These are phyloP conservation scores for Clanis bilineata DNA, from an alignment of 2,888 invertebrate species.

Conservation along the genomic window DNA sequence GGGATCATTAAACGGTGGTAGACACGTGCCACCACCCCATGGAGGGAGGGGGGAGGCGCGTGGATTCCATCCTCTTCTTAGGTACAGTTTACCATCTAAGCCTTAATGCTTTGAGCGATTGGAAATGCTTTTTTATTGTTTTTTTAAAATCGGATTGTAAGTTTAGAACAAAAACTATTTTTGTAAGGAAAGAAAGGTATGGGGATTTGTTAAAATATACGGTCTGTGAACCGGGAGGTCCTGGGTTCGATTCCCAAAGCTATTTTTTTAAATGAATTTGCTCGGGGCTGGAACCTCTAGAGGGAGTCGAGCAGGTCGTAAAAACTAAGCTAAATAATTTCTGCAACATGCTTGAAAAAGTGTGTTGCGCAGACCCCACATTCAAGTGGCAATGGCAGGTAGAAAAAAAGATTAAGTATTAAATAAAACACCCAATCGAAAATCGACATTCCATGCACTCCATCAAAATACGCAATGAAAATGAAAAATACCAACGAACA, in stretches of 20 bases:
- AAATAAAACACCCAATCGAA: neutral
- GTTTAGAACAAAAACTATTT: too few relatives aligned
- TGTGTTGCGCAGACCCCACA: too few relatives aligned
- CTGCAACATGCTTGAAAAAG: too few relatives aligned
- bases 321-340: too few relatives aligned
- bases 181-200: too few relatives aligned
- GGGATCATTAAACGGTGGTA: neutral
- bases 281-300: too few relatives aligned
- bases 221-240: too few relatives aligned
- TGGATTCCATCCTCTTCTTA: neutral
- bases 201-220: too few relatives aligned
- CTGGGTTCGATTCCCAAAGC: too few relatives aligned
- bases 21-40: neutral
- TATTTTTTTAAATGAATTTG: too few relatives aligned
- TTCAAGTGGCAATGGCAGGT: too few relatives aligned
- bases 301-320: too few relatives aligned
- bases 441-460: neutral
- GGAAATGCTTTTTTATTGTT: neutral
- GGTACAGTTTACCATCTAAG: slow-evolving; percentile 4
- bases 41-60: neutral
- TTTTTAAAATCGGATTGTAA: neutral
- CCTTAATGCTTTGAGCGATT: neutral
- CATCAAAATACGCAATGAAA: neutral
- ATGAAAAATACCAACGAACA: slow-evolving; percentile 8
- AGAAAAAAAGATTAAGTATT: neutral